Base-by-base conservation (phyloP, 2,797 vertebrate genomes). In the Lates japonicus region DNA sequence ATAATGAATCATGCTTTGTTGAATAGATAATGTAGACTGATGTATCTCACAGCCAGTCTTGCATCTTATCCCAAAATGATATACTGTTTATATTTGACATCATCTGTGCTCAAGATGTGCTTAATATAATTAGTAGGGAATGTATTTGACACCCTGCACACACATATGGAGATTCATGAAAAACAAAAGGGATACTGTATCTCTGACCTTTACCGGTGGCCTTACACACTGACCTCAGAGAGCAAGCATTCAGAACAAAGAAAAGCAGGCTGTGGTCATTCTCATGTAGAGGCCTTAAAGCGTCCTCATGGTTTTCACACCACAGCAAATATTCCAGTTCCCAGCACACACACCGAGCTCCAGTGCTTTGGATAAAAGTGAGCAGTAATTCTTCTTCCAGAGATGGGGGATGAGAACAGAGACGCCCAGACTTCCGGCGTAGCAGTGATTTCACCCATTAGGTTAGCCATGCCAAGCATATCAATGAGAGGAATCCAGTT, bases 91-190 rank as follows among this genome's bases (percentile, higher is more conserved):
- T 35, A 52, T 84, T 75, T 70, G 58, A 62, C 12, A 67, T 79
- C 74, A 72, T 89, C 79, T 87, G 87, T 25, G 54, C 62, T 84
- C 81, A 90, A 76, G 68, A 74, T 90, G 89, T 70, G 25, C 37
- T 58, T 80, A 78, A 87, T 86, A 17, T 20, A 67, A 81, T 89
- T 62, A 84, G 65, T 3, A 7, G 3, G 41, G 78, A 74, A 80
- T 81, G 79, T 46, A 55, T 70, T 4, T 35, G 44, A 85, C 75
- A 86, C 64, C 70, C 69, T 69, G 25, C 22, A 61, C 68, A 71
- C 5, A 37, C 48, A 86, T 63, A 59, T 33, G 76, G 72, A 76
- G 41, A 13, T 0, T 51, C 52, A 66, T 49, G 35, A 71, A 78
- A 85, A 77, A 64, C 60, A 25, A n/a, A 74, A 74, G 20, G 39